Evolutionary conservation across 1,140 invertebrate genomes (phyloP), one percentile per base, ranked within the genome.

Genomic region (Hycleus phaleratus): DNA sequence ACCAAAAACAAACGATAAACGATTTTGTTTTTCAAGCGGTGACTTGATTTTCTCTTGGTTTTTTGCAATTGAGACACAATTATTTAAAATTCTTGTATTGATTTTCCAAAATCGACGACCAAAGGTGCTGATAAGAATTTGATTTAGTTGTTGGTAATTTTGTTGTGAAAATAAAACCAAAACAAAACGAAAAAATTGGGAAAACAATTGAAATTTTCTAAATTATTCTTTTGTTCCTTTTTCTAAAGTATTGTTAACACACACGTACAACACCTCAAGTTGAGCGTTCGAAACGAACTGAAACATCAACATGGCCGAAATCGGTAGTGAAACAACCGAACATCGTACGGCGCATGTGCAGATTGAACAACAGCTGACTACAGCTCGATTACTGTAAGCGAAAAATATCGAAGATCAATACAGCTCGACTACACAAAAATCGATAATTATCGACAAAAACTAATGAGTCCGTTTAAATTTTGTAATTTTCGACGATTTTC

Each of bases 281-380:
- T 26, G 44, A 54, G 55, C 24, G 56, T 49, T 61, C 42, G 56
- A 50, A 40, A 56, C 62, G 42, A 49, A 64, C 59, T 64, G 52
- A 58, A 42, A 44, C 9, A 38, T 55, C 39, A 58, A 60, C 59
- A 60, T 61, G 56, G 55, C 54, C 50, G 42, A 49, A 42, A 43
- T 26, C 25, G 38, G 39, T 12, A 49, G n/a, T 46, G 48, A 43
- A 49, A 53, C 51, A 38, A 53, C 32, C 38, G 32, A n/a, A 18
- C 1, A 25, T 8, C 12, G 3, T 8, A 8, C 12, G 42, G 42
- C 62, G 62, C 62, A 39, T 53, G 62, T 40, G 59, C 38, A 12
- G 11, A 32, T 11, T 10, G 18, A 11, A n/a, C 39, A 64, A 63
- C 62, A 64, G 62, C 62, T 64, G 62, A 64, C 53, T 61, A 46